These are phyloP conservation scores for Ciconia stormi DNA, from an alignment of 2,113 vertebrate species.

Conservation along the genomic window DNA sequence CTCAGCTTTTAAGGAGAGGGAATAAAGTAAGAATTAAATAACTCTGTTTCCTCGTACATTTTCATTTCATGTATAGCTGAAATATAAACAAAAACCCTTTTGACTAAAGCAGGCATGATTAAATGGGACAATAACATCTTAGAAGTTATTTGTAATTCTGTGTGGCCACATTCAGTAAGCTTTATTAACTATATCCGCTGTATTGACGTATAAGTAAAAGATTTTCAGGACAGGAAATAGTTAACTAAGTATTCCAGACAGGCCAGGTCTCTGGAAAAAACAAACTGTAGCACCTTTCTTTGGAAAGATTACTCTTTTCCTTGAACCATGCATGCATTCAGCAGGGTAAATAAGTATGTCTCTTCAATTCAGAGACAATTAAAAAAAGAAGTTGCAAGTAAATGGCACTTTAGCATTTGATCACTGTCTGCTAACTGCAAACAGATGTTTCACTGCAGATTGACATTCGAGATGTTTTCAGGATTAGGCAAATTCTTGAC, in stretches of 20 bases:
- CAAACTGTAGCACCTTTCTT: background rate
- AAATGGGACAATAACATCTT: background rate
- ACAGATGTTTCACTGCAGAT: background rate
- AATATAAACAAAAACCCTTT: background rate
- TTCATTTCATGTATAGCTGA: background rate
- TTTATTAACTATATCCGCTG: background rate
- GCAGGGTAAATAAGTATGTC: background rate
- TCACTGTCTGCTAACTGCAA: background rate
- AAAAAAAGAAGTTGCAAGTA: background rate
- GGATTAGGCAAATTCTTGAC: background rate
- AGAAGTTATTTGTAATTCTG: background rate
- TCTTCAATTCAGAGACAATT: background rate
- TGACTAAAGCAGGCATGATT: background rate
- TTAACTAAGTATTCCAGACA: background rate
- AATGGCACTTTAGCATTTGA: background rate
- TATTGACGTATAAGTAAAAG: rapidly evolving
- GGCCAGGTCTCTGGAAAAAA: background rate
- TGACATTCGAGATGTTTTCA: background rate
- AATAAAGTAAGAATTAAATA: background rate
- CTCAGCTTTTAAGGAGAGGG: background rate
- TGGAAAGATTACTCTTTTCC: background rate
- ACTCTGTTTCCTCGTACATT: background rate
- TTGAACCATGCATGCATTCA: background rate
- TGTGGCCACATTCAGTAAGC: background rate
- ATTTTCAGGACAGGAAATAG: background rate